Evolutionary conservation across 2,113 vertebrate species (phyloP).

Genomic region (Epinephelus lanceolatus): DNA sequence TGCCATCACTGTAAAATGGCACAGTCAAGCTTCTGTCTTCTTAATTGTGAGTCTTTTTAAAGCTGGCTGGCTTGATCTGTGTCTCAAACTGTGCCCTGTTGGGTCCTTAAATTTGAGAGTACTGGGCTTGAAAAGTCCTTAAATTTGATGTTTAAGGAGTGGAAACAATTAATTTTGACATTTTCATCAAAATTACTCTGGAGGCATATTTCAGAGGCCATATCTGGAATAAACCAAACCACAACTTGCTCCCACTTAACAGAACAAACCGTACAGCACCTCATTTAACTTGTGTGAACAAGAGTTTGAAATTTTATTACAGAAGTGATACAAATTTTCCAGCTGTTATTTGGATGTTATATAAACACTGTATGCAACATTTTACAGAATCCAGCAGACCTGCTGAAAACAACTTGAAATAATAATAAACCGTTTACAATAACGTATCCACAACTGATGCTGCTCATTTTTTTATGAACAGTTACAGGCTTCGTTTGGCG

Average conservation of each 20-base stretch:
- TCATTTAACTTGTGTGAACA: conserved; percentile 16
- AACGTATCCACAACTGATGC: not conserved
- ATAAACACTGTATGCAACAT: not conserved
- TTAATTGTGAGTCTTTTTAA: no score
- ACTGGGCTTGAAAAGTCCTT: no score
- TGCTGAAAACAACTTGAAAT: conserved; percentile 21
- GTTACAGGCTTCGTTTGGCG: not conserved
- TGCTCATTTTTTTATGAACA: not conserved
- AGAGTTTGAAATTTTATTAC: conserved; percentile 29
- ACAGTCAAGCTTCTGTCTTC: no score
- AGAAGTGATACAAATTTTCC: conserved; percentile 8
- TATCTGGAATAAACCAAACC: not conserved
- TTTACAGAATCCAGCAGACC: conserved; percentile 2
- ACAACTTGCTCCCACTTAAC: not conserved
- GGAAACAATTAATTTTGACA: no score
- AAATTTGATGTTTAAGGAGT: no score
- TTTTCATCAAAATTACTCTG: not conserved
- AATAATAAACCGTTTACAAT: not conserved
- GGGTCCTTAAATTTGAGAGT: no score
- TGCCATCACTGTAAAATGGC: no score
- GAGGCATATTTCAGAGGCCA: not conserved
- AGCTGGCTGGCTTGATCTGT: no score
- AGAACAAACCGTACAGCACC: not conserved
- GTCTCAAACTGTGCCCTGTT: no score
- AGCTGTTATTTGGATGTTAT: not conserved